Conservation (phyloP, 2,113 vertebrate genomes). For the Pristiophorus japonicus region DNA sequence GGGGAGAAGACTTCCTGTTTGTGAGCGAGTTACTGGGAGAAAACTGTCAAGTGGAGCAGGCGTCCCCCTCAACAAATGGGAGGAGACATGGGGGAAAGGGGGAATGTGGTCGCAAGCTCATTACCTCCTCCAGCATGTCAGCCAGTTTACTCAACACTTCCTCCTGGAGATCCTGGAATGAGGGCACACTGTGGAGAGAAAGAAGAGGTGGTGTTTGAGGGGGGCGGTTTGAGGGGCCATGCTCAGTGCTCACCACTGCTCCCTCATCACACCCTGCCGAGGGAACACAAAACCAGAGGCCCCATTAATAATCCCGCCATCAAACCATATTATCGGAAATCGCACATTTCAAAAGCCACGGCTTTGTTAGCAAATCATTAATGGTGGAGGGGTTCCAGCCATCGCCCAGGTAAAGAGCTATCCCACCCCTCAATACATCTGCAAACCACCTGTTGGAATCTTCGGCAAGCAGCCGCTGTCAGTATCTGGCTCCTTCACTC, state of each 20-base stretch:
- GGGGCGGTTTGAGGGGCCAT: background rate
- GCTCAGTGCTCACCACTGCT: background rate
- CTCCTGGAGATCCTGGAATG: conserved; percentile 55
- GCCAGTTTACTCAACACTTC: conserved; percentile 56
- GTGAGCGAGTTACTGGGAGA: no score
- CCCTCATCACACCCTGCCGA: background rate
- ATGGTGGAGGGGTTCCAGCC: background rate
- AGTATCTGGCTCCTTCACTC: background rate
- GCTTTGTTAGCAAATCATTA: background rate
- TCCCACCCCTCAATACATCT: background rate
- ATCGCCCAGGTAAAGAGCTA: background rate
- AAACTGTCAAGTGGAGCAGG: no score
- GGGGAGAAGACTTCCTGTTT: no score
- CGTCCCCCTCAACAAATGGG: background rate
- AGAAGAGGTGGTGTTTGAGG: background rate
- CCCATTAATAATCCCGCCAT: background rate
- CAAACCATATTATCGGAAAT: background rate
- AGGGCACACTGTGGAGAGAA: conserved; percentile 53
- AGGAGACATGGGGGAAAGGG: background rate
- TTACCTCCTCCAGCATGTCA: conserved; percentile 61
- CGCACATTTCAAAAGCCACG: background rate
- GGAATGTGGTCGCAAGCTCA: background rate
- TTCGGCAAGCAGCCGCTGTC: background rate
- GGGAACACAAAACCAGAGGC: background rate
- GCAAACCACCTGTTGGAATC: background rate